phyloP scores from a whole-genome alignment of 2,797 vertebrate species.

The Salmo trutta region DNA sequence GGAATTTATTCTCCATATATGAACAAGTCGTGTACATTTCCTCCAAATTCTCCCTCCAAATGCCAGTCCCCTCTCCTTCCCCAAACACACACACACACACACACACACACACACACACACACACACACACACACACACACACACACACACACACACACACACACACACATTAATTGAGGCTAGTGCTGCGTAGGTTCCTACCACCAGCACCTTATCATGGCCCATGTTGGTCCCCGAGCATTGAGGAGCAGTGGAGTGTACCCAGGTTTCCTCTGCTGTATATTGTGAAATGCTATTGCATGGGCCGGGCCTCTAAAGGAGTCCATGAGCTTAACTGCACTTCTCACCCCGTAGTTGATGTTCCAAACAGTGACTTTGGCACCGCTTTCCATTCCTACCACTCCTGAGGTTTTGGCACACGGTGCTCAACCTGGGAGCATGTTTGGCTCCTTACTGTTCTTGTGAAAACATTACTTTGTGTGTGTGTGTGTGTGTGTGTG shows the following conservation, averaged over 20 bases:
- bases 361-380: constrained; percentile 52
- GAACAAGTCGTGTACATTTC: constrained; percentile 33
- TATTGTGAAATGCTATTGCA: constrained; percentile 29
- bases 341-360: constrained; percentile 41
- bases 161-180: constrained; percentile 26
- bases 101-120: too few relatives aligned
- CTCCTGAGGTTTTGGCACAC: constrained; percentile 16
- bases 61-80: constrained; percentile 12
- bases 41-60: constrained; percentile 2
- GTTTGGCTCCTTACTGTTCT: constrained; percentile 22
- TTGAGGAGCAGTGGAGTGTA: constrained; percentile 51
- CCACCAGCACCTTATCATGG: constrained; percentile 20
- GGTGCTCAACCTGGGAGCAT: constrained; percentile 28
- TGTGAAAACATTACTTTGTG: neutral
- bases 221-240: constrained; percentile 28
- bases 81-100: too few relatives aligned
- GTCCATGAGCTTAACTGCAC: constrained; percentile 47
- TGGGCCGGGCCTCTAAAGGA: constrained; percentile 26
- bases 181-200: constrained; percentile 31
- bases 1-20: constrained; percentile 34
- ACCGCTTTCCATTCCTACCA: constrained; percentile 14
- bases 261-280: constrained; percentile 34
- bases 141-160: too few relatives aligned
- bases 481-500: neutral
- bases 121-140: too few relatives aligned